A percentile compares a stretch with the other conserved stretches of the same genome.
These are phyloP conservation scores for Acanthopagrus latus DNA, from an alignment of 2,797 vertebrate genomes.

Conservation along the genomic window DNA sequence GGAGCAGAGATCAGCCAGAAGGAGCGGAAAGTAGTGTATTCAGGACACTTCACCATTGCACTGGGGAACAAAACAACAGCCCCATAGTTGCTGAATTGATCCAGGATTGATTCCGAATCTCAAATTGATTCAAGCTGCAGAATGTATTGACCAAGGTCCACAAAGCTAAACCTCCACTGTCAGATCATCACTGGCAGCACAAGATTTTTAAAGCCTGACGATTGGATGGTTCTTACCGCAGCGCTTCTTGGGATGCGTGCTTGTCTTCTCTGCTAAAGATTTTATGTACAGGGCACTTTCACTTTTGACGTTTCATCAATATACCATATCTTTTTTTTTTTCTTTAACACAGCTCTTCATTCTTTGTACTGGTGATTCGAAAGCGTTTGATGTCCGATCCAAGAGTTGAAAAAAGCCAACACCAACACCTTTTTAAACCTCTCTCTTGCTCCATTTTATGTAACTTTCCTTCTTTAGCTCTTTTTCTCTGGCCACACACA, in stretches of 20 bases:
- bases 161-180: conserved; percentile 30
- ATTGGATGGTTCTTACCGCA: conserved; percentile 34
- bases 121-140: conserved; percentile 42
- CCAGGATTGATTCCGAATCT: conserved; percentile 37
- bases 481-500: neutral
- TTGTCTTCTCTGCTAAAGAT: conserved; percentile 7
- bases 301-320: conserved; percentile 14
- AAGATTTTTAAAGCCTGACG: conserved; percentile 31
- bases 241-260: neutral
- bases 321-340: neutral
- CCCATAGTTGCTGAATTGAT: conserved; percentile 28
- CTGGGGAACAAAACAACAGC: conserved; percentile 16
- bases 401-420: conserved; percentile 25
- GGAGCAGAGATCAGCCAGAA: conserved; percentile 6
- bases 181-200: conserved; percentile 15
- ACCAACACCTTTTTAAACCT: conserved; percentile 1
- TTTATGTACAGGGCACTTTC: neutral
- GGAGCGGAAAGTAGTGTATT: conserved; percentile 2
- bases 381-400: conserved; percentile 1
- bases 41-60: conserved; percentile 15
- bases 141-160: conserved; percentile 34
- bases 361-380: neutral
- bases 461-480: neutral
- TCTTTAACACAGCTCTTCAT: neutral
- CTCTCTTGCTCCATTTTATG: neutral